Percentiles rank a stretch among this genome's conserved stretches.
phyloP scores from a whole-genome alignment of 2,888 invertebrate genomes.

The Platerodrilus igneus region DNA sequence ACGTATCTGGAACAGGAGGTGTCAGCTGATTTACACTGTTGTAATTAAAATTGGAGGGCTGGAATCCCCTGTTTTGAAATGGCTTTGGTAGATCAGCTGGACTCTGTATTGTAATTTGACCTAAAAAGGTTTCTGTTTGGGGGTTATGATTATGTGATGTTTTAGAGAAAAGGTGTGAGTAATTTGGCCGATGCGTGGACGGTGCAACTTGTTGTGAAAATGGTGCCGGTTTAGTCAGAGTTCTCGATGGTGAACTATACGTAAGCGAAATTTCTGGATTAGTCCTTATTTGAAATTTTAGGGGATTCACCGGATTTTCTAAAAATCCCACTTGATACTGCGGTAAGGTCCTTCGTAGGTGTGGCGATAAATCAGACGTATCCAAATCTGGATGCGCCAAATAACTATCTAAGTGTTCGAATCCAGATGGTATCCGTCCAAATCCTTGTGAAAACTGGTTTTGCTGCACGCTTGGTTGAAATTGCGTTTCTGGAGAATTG shows the following conservation, averaged over 20 bases:
- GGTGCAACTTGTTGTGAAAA: conserved; percentile 15
- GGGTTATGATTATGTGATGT: conserved; percentile 57
- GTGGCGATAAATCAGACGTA: conserved; percentile 44
- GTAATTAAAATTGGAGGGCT: conserved; percentile 23
- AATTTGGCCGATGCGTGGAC: conserved; percentile 46
- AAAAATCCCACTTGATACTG: conserved; percentile 39
- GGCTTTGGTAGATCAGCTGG: conserved; percentile 50
- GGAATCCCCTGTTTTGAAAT: conserved; percentile 27
- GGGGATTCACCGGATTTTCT: conserved; percentile 49
- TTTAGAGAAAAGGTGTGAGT: conserved; percentile 52
- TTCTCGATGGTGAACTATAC: conserved; percentile 4
- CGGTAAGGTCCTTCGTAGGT: conserved; percentile 45
- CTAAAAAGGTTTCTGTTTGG: conserved; percentile 59
- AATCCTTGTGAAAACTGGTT: conserved; percentile 32
- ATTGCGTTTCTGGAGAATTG: conserved; percentile 38
- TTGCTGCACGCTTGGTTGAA: conserved; percentile 38
- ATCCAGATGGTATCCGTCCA: conserved; percentile 35
- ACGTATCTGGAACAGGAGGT: conserved; percentile 4
- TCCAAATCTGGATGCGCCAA: conserved; percentile 42
- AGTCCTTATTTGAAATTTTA: conserved; percentile 52
- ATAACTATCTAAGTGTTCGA: conserved; percentile 34
- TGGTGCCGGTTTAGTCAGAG: conserved; percentile 9
- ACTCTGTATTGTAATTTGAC: conserved; percentile 59
- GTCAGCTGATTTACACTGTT: conserved; percentile 14
- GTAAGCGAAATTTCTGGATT: conserved; percentile 9